Evolutionary conservation across 2,888 invertebrate species (phyloP), one percentile per base, ranked within the genome.

Genomic region (Scaptomyza caliginosa): DNA sequence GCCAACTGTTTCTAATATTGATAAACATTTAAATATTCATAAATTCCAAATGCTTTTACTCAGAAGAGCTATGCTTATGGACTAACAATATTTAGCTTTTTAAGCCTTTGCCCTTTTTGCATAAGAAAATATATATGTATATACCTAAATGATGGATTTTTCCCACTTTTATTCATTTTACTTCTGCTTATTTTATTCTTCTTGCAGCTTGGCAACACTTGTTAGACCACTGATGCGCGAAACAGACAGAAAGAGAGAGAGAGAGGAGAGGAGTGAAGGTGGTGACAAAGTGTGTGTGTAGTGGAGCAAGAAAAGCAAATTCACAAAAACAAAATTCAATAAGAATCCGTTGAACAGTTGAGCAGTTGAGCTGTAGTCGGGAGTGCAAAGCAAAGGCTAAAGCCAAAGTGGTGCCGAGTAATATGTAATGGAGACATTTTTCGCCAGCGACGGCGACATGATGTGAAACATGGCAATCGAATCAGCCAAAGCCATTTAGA

Each of bases 391-490:
- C 2, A 4, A 32, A 32, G 6, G 34, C 34, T 1, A 36, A 38
- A 38, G 19, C 19, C 19, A 38, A 38, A 39, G 38, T 21, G 38
- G 16, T 81, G 85, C 82, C 82, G 81, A 79, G 72, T 81, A 81
- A 85, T 85, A 77, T 77, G 85, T 82, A 85, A 81, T 79, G 82
- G 82, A 85, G 72, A 65, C 68, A 68, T 77, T 77, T 77, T 84
- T 84, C 39, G 80, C 82, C 81, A 65, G 64, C 49, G 83, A 84
- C 75, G 80, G 80, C 84, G 75, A 81, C 81, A 81, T 81, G 81
- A 81, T 81, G 81, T 81, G 81, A 81, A 81, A 81, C 81, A 81
- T 81, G 81, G 85, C 81, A 85, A 81, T 81, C 85, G 81, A 81
- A 81, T 81, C 81, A 81, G 82, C 81, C 80, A 85, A 74, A 82